Conservation (phyloP, 2,113 vertebrate species). For the Trogon melanurus region DNA sequence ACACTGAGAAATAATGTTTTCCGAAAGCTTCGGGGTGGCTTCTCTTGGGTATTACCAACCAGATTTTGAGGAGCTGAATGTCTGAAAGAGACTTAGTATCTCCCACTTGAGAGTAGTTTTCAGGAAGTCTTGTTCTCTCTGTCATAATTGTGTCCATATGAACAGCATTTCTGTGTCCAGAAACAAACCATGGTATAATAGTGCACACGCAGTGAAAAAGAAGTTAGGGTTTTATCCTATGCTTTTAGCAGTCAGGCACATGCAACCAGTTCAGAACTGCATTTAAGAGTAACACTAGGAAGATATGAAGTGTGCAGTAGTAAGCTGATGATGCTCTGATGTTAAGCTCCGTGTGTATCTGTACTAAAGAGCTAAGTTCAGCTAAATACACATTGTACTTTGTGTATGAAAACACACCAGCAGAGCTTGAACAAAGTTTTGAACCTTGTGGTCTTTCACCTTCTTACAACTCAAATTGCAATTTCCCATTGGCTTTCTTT, state of each 20-base stretch:
- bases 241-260: neutral
- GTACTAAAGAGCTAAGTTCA: constrained; percentile 12
- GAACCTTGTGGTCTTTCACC: constrained; percentile 27
- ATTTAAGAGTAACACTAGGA: neutral
- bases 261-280: neutral
- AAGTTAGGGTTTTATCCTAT: neutral
- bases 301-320: neutral
- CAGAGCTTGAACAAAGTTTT: constrained; percentile 43
- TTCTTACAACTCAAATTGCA: constrained; percentile 1
- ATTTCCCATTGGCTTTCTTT: constrained; percentile 32
- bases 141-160: neutral
- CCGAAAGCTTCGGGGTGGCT: neutral
- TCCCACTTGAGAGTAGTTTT: neutral
- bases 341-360: neutral
- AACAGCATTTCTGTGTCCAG: neutral
- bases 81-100: neutral
- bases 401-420: constrained; percentile 54
- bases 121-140: neutral
- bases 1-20: neutral
- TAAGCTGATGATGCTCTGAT: constrained; percentile 1
- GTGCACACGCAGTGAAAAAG: neutral
- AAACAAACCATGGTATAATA: neutral
- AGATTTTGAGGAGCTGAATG: neutral
- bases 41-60: neutral
- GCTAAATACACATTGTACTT: constrained; percentile 23